Evolutionary conservation across 1,140 invertebrate genomes (phyloP), one percentile per base, ranked within the genome.

Genomic region (Oreohelix idahoensis): DNA sequence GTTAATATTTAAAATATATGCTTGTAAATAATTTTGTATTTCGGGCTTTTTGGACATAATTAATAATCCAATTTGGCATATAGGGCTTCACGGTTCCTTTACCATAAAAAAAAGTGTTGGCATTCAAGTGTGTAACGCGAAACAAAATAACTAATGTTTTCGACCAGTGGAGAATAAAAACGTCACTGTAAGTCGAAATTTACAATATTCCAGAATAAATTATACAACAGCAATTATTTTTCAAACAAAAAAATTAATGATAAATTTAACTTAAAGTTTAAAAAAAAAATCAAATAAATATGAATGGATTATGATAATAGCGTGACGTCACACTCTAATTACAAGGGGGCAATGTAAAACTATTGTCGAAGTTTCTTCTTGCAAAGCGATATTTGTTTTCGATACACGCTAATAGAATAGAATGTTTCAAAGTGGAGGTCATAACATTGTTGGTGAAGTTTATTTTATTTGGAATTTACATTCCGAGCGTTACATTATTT

Each of bases 301-400:
- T 87, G 90, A 90, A 91, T 92, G 90, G 86, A 91, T 92, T 92
- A 92, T 92, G 91, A 84, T 91, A 92, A 92, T 91, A 89, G 86
- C 83, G 90, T 91, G 91, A 91, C 91, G 91, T 92, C 91, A 92
- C 88, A 79, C 66, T 80, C 81, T 92, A 91, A 92, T 92, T 91
- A 92, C 89, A 45, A 81, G 88, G 89, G 87, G 89, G 89, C 90
- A 91, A 92, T 91, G 89, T 91, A 91, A 86, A 89, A 90, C 89
- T 92, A 92, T 92, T 91, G 90, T 90, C 81, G 88, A 88, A 86
- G 88, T 88, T 84, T 87, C 86, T 88, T 86, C 51, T 58, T 58
- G 88, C 86, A 85, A 84, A 80, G 87, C 87, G 88, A 88, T 88
- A 83, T 58, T 79, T 79, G 75, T 85, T 49, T 26, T 23, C 51